Conservation (phyloP, 92 coral and sea anemone genomes). For the Metridium senile region DNA sequence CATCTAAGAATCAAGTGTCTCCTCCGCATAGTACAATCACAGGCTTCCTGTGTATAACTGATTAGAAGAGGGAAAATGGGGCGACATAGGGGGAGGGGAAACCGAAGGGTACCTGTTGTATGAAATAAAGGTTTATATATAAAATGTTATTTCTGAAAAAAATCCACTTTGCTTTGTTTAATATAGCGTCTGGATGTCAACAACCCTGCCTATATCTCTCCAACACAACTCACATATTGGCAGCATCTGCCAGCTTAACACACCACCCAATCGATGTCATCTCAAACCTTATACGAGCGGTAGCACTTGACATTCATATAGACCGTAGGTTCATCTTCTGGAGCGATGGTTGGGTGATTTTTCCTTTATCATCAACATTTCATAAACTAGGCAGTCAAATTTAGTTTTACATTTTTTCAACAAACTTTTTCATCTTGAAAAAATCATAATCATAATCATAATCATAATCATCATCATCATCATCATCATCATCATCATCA, state of each 20-base stretch:
- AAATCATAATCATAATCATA: neutral
- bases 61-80: neutral
- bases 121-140: too few species aligned
- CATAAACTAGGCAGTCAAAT: too few species aligned
- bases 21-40: neutral
- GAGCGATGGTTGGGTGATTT: constrained; percentile 66
- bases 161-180: neutral
- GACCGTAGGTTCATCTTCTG: constrained; percentile 53
- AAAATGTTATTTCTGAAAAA: too few species aligned
- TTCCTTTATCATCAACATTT: too few species aligned
- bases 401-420: constrained; percentile 42
- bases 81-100: too few species aligned
- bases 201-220: too few species aligned
- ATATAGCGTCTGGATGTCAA: too few species aligned
- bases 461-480: too few species aligned
- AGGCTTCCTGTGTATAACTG: neutral
- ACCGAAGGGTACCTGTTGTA: neutral
- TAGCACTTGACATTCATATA: constrained; percentile 57
- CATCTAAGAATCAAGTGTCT: neutral
- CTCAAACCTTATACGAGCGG: constrained; percentile 45
- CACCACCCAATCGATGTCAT: constrained; percentile 7
- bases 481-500: too few species aligned
- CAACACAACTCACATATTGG: too few species aligned
- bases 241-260: too few species aligned
- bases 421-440: constrained; percentile 34